phyloP scores from a whole-genome alignment of 2,113 vertebrate species.

The Microcebus murinus region DNA sequence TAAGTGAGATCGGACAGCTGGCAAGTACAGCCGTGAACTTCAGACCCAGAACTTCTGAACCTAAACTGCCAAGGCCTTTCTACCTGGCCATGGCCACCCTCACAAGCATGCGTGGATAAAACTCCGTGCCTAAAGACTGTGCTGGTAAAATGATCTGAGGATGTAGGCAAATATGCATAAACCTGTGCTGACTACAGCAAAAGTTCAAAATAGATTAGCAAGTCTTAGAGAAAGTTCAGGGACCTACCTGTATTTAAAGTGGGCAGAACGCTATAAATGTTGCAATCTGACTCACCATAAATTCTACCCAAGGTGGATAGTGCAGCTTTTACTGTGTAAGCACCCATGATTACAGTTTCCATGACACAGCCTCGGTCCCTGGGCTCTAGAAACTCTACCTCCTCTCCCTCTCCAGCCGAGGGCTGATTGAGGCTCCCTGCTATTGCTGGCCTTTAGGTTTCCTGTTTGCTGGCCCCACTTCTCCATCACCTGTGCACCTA shows the following conservation, averaged over 20 bases:
- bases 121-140: fast-evolving
- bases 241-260: neutral
- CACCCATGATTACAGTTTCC: neutral
- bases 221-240: neutral
- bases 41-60: neutral
- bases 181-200: neutral
- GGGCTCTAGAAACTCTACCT: neutral
- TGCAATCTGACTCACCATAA: neutral
- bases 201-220: neutral
- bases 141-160: neutral
- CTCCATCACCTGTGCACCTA: neutral
- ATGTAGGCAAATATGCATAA: neutral
- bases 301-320: neutral
- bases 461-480: neutral
- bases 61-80: neutral
- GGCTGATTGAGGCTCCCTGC: neutral
- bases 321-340: neutral
- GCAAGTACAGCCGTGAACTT: neutral
- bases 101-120: neutral
- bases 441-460: neutral
- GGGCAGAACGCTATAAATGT: neutral
- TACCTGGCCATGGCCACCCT: neutral
- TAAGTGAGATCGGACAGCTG: neutral
- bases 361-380: neutral
- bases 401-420: neutral